Conservation (phyloP, 2,888 invertebrate species). For the Nomada ruficornis region DNA sequence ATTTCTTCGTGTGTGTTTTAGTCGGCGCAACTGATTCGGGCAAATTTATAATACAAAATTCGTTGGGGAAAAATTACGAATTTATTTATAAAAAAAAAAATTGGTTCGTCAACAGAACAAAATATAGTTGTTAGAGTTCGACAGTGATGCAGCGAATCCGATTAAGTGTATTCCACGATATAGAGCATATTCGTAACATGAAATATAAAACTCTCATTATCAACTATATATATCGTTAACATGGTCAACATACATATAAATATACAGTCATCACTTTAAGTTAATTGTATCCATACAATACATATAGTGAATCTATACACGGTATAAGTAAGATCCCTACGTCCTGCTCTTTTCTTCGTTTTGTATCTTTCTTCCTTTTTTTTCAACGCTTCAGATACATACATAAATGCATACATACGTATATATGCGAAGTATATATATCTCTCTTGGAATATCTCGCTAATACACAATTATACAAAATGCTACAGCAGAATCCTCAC, state of each 20-base stretch:
- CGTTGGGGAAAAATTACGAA: conserved; percentile 72
- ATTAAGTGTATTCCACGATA: conserved; percentile 67
- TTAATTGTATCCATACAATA: conserved; percentile 67
- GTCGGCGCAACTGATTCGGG: neutral
- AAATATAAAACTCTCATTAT: conserved; percentile 83
- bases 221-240: conserved; percentile 79
- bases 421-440: conserved; percentile 62
- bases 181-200: conserved; percentile 78
- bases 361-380: conserved; percentile 1
- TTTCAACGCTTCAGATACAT: conserved; percentile 67
- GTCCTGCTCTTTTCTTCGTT: conserved; percentile 16
- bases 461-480: conserved; percentile 77
- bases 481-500: conserved; percentile 35
- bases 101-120: conserved; percentile 68
- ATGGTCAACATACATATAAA: conserved; percentile 83
- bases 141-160: conserved; percentile 71
- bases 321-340: conserved; percentile 61
- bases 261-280: conserved; percentile 81
- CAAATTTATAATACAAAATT: conserved; percentile 9
- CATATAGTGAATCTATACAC: conserved; percentile 74
- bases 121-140: conserved; percentile 67
- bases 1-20: neutral
- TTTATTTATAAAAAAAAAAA: conserved; percentile 76
- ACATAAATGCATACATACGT: conserved; percentile 68
- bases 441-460: conserved; percentile 59